phyloP scores from a whole-genome alignment of 1,140 invertebrate genomes.

The Mesaphorura yosii region DNA sequence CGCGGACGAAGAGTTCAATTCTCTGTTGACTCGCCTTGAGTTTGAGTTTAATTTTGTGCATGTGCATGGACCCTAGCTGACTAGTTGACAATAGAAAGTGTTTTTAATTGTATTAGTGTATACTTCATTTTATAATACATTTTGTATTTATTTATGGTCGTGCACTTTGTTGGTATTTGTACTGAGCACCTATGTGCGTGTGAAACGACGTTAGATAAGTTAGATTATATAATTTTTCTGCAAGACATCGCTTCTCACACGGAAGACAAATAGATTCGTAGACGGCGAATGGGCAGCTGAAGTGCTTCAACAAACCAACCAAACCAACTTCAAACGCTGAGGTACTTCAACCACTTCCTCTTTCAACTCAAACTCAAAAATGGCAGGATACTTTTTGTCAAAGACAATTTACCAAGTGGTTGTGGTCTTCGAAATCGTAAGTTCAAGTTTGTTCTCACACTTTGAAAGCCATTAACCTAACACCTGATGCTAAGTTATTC shows the following conservation, averaged over 20 bases:
- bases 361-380: background rate
- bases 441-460: background rate
- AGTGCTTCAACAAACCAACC: background rate
- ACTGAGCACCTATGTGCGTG: too few relatives aligned
- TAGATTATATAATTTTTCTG: background rate
- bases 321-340: background rate
- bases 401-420: conserved; percentile 6
- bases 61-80: too few relatives aligned
- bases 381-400: background rate
- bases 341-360: background rate
- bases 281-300: background rate
- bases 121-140: too few relatives aligned
- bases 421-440: background rate
- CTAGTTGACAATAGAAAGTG: too few relatives aligned
- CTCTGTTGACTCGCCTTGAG: too few relatives aligned
- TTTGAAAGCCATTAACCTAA: background rate
- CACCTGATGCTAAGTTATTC: background rate
- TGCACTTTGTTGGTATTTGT: too few relatives aligned
- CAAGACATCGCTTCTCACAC: background rate
- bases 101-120: too few relatives aligned
- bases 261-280: background rate
- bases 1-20: too few relatives aligned
- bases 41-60: too few relatives aligned
- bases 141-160: too few relatives aligned
- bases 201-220: background rate